Conservation (phyloP, 92 coral and sea anemone genomes). For the Epizoanthus fatuus region DNA sequence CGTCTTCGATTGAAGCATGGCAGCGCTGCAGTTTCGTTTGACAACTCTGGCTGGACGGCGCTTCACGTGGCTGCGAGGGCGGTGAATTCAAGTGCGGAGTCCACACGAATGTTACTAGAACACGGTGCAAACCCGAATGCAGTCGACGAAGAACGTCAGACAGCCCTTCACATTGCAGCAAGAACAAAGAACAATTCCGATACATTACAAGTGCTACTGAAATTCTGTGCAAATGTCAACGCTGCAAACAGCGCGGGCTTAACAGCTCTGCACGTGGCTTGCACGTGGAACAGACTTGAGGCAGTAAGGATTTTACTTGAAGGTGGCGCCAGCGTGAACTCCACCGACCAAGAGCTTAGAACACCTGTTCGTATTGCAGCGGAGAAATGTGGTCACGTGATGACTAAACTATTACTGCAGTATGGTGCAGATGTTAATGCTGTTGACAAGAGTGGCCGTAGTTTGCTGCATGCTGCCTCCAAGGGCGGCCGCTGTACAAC, state of each 20-base stretch:
- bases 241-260: slow-evolving; percentile 13
- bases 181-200: slow-evolving; percentile 13
- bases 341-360: slow-evolving; percentile 12
- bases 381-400: slow-evolving; percentile 21
- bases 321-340: slow-evolving; percentile 15
- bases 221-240: slow-evolving; percentile 23
- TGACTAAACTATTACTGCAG: neutral
- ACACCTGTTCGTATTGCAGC: slow-evolving; percentile 14
- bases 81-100: slow-evolving; percentile 10
- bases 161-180: slow-evolving; percentile 38
- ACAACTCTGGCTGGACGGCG: slow-evolving; percentile 24
- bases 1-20: slow-evolving; percentile 8
- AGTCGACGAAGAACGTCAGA: slow-evolving; percentile 18
- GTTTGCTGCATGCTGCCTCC: slow-evolving; percentile 18
- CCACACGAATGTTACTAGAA: slow-evolving; percentile 9
- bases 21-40: neutral
- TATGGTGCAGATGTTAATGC: slow-evolving; percentile 18
- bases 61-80: slow-evolving; percentile 20
- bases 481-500: neutral
- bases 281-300: slow-evolving; percentile 28
- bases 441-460: neutral
- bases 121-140: slow-evolving; percentile 31
- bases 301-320: slow-evolving; percentile 3
- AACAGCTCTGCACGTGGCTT: slow-evolving; percentile 40
- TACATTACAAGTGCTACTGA: slow-evolving; percentile 6